phyloP scores from a whole-genome alignment of 2,888 invertebrate genomes.

The Aleiodes alternator region DNA sequence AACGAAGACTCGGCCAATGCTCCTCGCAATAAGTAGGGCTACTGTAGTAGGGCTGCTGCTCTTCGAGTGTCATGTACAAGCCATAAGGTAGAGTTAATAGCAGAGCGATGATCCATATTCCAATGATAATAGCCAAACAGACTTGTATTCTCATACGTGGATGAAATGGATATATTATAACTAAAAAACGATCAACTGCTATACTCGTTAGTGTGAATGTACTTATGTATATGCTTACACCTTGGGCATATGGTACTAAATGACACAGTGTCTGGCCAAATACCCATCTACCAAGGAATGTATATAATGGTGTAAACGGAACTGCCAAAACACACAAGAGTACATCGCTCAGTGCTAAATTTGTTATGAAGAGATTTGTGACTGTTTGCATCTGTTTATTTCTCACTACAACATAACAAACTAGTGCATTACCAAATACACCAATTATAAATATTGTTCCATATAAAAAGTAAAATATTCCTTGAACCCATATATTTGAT shows the following conservation, averaged over 20 bases:
- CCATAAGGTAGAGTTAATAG: constrained; percentile 94
- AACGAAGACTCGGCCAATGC: constrained; percentile 91
- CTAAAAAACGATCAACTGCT: constrained; percentile 97
- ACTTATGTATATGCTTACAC: constrained; percentile 97
- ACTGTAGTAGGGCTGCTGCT: constrained; percentile 62
- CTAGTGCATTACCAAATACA: constrained; percentile 91
- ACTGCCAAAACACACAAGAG: constrained; percentile 94
- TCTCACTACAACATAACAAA: constrained; percentile 94
- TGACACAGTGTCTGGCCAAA: constrained; percentile 95
- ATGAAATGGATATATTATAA: constrained; percentile 96
- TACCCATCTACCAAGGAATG: constrained; percentile 93
- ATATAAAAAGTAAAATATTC: constrained; percentile 86
- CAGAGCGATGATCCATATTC: constrained; percentile 94
- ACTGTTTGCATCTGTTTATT: constrained; percentile 98
- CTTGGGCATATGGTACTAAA: constrained; percentile 94
- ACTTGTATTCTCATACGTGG: constrained; percentile 93
- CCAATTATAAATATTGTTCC: constrained; percentile 91
- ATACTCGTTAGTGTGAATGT: constrained; percentile 97
- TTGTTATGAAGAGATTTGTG: constrained; percentile 97
- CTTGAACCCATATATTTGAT: constrained; percentile 82
- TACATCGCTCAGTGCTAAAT: constrained; percentile 96
- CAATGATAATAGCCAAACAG: constrained; percentile 89
- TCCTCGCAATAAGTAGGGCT: constrained; percentile 85
- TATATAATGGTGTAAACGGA: constrained; percentile 97
- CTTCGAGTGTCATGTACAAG: constrained; percentile 83